Evolutionary conservation across 2,888 invertebrate genomes (phyloP), one percentile per base, ranked within the genome.

Genomic region (Leucania comma): DNA sequence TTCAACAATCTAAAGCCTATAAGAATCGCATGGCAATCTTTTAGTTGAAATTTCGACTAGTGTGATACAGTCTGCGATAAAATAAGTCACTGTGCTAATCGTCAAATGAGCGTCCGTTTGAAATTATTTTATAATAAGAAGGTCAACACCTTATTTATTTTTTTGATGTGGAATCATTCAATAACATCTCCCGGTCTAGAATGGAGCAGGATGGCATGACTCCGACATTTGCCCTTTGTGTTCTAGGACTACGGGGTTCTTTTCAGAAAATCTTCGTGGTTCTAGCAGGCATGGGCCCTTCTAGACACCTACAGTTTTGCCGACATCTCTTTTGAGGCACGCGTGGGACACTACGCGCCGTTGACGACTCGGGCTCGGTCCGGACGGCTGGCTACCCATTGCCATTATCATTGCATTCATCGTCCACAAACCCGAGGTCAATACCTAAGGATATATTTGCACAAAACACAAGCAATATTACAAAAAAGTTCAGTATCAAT

Each of bases 401-500:
- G n/a, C n/a, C n/a, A n/a, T n/a, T n/a, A n/a, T n/a, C n/a, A n/a
- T n/a, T n/a, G n/a, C n/a, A n/a, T 2, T n/a, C 46, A 6, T n/a
- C 46, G 14, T 48, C 9, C 46, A 0, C 8, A 48, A n/a, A 6
- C 8, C 20, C 6, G 6, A 42, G 42, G 5, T 14, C 17, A 42
- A 42, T 42, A 42, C 6, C 17, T n/a, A 54, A 35, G 22, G 8
- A 35, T 22, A 38, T 8, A 26, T 38, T 12, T 1, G 3, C 2
- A 50, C 3, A 29, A 26, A 72, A 8, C 1, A 32, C 2, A 12
- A 24, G 9, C 20, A 53, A 53, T n/a, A 56, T 22, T 8, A 32
- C 17, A 46, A 29, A 66, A 32, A 63, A 26, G 10, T 10, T n/a
- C 42, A 75, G 24, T 54, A 80, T 72, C 64, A 81, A 67, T 81